Evolutionary conservation across 2,797 vertebrate species (phyloP).

Genomic region (Eutrigla gurnardus): DNA sequence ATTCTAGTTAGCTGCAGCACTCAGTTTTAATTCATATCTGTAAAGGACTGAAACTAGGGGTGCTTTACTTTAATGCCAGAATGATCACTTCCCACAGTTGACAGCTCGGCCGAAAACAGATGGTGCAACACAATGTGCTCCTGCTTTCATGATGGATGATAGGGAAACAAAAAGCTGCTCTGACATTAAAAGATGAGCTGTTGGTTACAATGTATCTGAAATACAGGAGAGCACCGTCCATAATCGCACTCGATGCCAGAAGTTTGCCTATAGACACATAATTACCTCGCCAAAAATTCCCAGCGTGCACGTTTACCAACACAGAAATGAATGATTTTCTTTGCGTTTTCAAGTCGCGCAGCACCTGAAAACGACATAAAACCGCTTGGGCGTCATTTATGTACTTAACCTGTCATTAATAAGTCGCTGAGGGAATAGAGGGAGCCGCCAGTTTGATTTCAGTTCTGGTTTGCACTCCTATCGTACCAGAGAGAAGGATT

Average conservation of each 20-base stretch:
- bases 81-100: slow-evolving; percentile 66
- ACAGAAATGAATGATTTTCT: slow-evolving; percentile 55
- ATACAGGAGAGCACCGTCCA: slow-evolving; percentile 47
- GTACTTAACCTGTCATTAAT: slow-evolving; percentile 92
- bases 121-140: slow-evolving; percentile 70
- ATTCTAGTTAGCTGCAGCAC: slow-evolving; percentile 17
- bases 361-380: slow-evolving; percentile 70
- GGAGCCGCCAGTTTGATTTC: slow-evolving; percentile 75
- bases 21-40: slow-evolving; percentile 52
- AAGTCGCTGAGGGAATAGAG: slow-evolving; percentile 87
- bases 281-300: slow-evolving; percentile 58
- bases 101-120: slow-evolving; percentile 79
- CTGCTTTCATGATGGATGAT: slow-evolving; percentile 65
- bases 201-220: slow-evolving; percentile 36
- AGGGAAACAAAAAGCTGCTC: slow-evolving; percentile 69
- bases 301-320: slow-evolving; percentile 48
- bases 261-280: slow-evolving; percentile 56
- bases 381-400: slow-evolving; percentile 84
- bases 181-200: slow-evolving; percentile 67
- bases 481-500: slow-evolving; percentile 69
- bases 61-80: slow-evolving; percentile 65
- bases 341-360: slow-evolving; percentile 60
- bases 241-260: slow-evolving; percentile 49
- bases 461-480: slow-evolving; percentile 68
- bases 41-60: slow-evolving; percentile 38